phyloP scores from a whole-genome alignment of 2,888 invertebrate genomes.

The Meliscaeva auricollis region DNA sequence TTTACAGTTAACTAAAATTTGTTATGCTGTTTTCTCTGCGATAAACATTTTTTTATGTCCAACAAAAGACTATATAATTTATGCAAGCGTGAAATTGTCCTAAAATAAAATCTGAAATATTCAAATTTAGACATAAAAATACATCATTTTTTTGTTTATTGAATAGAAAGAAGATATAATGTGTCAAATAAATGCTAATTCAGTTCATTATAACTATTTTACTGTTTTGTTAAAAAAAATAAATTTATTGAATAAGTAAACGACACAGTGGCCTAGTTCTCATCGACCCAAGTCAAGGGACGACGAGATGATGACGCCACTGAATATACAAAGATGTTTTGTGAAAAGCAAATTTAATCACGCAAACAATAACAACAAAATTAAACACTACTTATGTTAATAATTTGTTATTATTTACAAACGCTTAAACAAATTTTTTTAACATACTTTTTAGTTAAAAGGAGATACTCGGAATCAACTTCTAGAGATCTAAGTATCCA shows the following conservation, averaged over 20 bases:
- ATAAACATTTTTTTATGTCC: neutral
- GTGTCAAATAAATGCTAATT: constrained; percentile 24
- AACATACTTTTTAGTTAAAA: too few species aligned
- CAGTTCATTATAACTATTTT: neutral
- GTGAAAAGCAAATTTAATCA: too few species aligned
- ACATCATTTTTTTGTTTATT: neutral
- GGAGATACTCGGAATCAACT: too few species aligned
- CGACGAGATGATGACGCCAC: neutral
- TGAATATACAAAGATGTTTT: too few species aligned
- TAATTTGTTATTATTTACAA: too few species aligned
- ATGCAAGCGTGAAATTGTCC: neutral
- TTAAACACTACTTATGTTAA: too few species aligned
- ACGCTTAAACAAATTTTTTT: too few species aligned
- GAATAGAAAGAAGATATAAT: neutral
- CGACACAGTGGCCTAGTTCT: constrained; percentile 3
- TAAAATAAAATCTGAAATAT: neutral
- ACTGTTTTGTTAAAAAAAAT: constrained; percentile 1
- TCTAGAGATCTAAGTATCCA: too few species aligned
- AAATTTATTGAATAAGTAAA: neutral
- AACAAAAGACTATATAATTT: neutral
- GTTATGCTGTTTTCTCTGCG: neutral
- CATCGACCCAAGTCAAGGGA: neutral
- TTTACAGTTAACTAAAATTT: neutral
- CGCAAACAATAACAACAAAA: too few species aligned
- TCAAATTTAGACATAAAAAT: neutral